A percentile compares a stretch with the other conserved stretches of the same genome.
Conservation (phyloP, 2,888 invertebrate species). For the Acrobasis repandana region DNA sequence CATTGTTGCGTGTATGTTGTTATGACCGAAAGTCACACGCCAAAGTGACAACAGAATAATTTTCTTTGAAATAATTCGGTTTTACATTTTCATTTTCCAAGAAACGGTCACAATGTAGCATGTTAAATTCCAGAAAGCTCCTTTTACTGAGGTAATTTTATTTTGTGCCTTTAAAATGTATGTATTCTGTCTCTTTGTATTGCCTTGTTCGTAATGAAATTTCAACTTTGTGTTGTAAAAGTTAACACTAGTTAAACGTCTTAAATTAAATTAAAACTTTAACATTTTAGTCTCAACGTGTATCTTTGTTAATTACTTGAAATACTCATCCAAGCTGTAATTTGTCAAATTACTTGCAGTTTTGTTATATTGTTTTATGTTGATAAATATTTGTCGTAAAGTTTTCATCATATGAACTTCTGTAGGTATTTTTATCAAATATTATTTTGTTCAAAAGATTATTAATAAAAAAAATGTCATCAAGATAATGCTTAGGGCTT, state of each 20-base stretch:
- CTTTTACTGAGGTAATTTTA: slow-evolving; percentile 20
- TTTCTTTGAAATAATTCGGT: slow-evolving; percentile 3
- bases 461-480: no score
- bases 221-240: slow-evolving; percentile 19
- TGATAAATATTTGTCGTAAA: neutral
- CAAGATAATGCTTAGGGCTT: no score
- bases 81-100: slow-evolving; percentile 11
- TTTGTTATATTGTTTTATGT: neutral
- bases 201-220: slow-evolving; percentile 19
- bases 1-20: no score
- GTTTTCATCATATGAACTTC: neutral
- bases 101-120: slow-evolving; percentile 19
- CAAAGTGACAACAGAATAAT: neutral
- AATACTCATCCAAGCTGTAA: slow-evolving; percentile 5
- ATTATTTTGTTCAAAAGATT: no score
- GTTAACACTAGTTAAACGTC: slow-evolving; percentile 9
- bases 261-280: slow-evolving; percentile 19
- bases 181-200: slow-evolving; percentile 20
- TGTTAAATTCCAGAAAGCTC: slow-evolving; percentile 19
- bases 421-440: no score
- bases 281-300: slow-evolving; percentile 1
- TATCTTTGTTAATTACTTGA: slow-evolving; percentile 9
- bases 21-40: neutral
- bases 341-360: slow-evolving; percentile 1
- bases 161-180: slow-evolving; percentile 21